Conservation (phyloP, 2,113 vertebrate species). For the Entomyzon cyanotis region DNA sequence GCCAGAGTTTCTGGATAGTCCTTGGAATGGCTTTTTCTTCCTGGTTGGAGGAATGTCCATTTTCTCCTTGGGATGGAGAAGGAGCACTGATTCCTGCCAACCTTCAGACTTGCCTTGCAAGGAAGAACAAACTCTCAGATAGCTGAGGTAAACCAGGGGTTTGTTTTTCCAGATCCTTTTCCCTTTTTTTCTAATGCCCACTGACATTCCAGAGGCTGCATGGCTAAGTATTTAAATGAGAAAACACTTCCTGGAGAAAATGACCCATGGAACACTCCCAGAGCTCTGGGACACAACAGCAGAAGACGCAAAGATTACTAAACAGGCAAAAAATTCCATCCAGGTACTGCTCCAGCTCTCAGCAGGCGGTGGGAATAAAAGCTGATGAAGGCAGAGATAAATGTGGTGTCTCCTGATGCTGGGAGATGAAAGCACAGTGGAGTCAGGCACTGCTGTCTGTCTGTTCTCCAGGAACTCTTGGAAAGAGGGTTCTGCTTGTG, state of each 20-base stretch:
- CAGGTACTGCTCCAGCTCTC: constrained; percentile 1
- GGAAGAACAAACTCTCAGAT: not conserved
- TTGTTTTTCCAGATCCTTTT: not conserved
- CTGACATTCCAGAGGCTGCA: not conserved
- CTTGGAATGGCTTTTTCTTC: not conserved
- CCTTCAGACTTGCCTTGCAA: not conserved
- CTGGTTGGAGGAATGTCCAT: not conserved
- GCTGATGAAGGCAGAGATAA: not conserved
- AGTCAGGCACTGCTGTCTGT: not conserved
- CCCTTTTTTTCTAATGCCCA: not conserved
- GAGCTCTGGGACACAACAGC: not conserved
- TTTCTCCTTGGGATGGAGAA: not conserved
- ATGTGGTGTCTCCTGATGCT: not conserved
- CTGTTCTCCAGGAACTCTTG: constrained; percentile 7
- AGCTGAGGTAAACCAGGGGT: accelerated
- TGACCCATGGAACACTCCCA: not conserved
- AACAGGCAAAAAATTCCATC: not conserved
- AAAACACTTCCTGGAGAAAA: not conserved
- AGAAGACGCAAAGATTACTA: not conserved
- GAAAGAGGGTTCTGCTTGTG: constrained; percentile 3
- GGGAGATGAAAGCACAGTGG: not conserved
- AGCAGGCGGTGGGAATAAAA: constrained; percentile 34
- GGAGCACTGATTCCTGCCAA: not conserved
- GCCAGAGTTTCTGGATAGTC: not conserved
- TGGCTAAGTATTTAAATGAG: not conserved